Conservation (phyloP, 2,113 vertebrate species). For the Colaptes auratus region DNA sequence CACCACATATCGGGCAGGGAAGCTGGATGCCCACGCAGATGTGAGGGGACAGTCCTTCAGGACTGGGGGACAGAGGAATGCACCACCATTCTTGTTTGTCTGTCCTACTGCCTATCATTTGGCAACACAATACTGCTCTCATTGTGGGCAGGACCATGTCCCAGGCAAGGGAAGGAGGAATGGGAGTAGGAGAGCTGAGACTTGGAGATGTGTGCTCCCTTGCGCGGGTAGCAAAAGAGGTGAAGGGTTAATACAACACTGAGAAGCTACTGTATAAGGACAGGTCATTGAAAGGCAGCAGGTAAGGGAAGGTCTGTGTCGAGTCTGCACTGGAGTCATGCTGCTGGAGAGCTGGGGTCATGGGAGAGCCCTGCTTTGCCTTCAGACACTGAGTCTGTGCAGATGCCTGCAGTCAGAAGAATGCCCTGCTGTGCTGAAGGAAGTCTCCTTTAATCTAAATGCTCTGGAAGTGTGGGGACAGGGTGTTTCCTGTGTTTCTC, state of each 20-base stretch:
- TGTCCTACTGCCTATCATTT: background rate
- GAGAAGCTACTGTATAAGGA: background rate
- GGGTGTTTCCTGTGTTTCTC: background rate
- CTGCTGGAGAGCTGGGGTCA: background rate
- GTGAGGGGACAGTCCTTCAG: background rate
- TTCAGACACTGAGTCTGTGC: background rate
- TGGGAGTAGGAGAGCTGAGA: background rate
- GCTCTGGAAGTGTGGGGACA: background rate
- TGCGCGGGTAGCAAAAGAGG: background rate
- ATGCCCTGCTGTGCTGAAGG: background rate
- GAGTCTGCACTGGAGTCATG: background rate
- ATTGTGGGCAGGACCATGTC: background rate
- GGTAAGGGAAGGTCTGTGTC: background rate
- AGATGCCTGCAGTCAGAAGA: background rate
- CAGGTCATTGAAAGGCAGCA: background rate
- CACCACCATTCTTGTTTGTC: background rate
- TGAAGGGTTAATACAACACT: background rate
- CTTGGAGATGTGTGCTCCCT: accelerated
- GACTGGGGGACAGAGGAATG: background rate
- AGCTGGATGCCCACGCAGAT: background rate
- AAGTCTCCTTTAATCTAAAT: background rate
- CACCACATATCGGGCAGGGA: background rate
- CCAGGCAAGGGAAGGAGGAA: background rate
- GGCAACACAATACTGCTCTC: accelerated
- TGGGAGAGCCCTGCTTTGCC: background rate